phyloP scores from a whole-genome alignment of 2,797 vertebrate genomes.

The Myripristis jacobus region DNA sequence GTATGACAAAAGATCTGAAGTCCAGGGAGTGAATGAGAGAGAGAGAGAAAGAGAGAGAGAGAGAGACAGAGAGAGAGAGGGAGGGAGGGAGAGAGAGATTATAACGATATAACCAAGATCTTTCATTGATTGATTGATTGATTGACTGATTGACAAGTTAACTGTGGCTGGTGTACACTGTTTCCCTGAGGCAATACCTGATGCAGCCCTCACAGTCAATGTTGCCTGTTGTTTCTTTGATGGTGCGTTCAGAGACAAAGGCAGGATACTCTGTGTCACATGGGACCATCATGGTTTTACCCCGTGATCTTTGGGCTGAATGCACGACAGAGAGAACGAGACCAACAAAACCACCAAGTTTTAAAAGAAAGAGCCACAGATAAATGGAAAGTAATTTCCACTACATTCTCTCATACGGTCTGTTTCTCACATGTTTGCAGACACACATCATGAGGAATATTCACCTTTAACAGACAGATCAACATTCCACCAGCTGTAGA shows the following conservation, averaged over 20 bases:
- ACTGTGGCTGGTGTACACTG: background rate
- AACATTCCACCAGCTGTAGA: slow-evolving; percentile 97
- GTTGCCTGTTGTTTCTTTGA: slow-evolving; percentile 97
- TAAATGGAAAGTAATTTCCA: background rate
- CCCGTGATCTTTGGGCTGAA: slow-evolving; percentile 88
- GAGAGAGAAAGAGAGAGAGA: slow-evolving; percentile 10
- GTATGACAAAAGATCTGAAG: slow-evolving; percentile 97
- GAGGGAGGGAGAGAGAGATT: slow-evolving; percentile 25
- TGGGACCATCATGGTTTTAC: slow-evolving; percentile 93
- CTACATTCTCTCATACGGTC: too few relatives aligned
- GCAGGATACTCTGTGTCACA: slow-evolving; percentile 99
- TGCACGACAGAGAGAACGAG: slow-evolving; percentile 9
- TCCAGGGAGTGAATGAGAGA: slow-evolving; percentile 14
- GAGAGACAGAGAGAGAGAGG: background rate
- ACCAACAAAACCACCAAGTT: background rate
- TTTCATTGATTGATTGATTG: slow-evolving; percentile 4
- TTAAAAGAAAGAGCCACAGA: slow-evolving; percentile 2
- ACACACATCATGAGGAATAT: background rate
- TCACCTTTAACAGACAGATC: slow-evolving; percentile 93
- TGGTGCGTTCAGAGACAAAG: slow-evolving; percentile 97
- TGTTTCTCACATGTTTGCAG: background rate
- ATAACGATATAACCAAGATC: background rate
- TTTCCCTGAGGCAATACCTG: slow-evolving; percentile 87
- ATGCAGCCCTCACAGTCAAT: slow-evolving; percentile 93
- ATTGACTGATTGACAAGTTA: background rate